Base-by-base conservation (phyloP, 1,140 invertebrate genomes). In the Drosophila serrata region DNA sequence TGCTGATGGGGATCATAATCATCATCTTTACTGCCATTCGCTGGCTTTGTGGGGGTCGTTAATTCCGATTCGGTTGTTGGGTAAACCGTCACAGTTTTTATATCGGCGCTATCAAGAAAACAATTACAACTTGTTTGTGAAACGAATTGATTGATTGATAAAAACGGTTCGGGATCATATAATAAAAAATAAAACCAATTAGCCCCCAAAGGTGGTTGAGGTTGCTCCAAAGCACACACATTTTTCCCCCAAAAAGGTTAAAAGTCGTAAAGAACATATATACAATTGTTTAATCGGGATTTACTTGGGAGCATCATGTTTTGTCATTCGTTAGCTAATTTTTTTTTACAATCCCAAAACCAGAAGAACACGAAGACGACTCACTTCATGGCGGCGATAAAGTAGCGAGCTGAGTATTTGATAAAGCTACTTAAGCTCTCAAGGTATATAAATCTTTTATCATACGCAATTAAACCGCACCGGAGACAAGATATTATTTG, bases 1-100 rank as follows among this genome's bases (percentile, higher is more conserved):
- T 96, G 94, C 42, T 94, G 73, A 78, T 95, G 95, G 0, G 95
- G 95, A 81, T 96, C 94, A 75, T 96, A 96, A 22, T 94, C 93
- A 67, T 94, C 93, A 27, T 75, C 51, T 55, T 37, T 63, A 27
- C 49, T 49, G 48, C 17, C 58, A 57, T 68, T 57, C 8, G 49
- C 53, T 37, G 45, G 45, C 24, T 57, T 75, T 51, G 51, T 35
- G 42, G 56, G 42, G 7, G 57, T 67, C 33, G 51, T 40, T 49
- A 40, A 37, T 46, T 62, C 67, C 57, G 27, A 37, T 35, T 48
- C 51, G 27, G 64, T 53, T 43, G 49, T 53, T 40, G 31, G 58
- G 64, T 60, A 57, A 51, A 82, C 64, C 22, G 75, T 53, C 39
- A 72, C 61, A 48, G 62, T 75, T 39, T 82, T 87, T 61, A 46